Conservation (phyloP, 2,113 vertebrate genomes). For the Semnopithecus entellus region DNA sequence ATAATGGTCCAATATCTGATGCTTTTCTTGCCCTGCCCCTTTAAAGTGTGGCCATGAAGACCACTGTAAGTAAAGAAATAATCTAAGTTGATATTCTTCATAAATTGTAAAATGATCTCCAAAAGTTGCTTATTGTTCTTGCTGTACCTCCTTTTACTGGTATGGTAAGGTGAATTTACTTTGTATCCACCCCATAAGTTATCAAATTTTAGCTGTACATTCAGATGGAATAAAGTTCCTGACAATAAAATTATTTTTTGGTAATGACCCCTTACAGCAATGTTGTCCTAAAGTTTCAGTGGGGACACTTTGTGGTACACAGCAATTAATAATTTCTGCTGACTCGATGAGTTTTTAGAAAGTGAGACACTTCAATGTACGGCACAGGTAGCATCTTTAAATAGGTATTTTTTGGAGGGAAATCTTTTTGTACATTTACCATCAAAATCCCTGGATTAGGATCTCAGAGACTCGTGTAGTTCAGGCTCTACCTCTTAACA, state of each 20-base stretch:
- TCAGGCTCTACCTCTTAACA: neutral
- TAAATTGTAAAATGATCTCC: neutral
- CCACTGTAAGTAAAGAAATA: neutral
- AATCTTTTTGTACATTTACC: neutral
- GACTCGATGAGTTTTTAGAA: neutral
- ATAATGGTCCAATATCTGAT: neutral
- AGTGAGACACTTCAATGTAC: neutral
- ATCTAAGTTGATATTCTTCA: neutral
- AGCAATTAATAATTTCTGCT: neutral
- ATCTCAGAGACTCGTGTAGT: rapidly evolving
- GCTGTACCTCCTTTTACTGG: neutral
- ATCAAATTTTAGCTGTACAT: neutral
- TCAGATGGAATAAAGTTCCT: neutral
- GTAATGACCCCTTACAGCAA: too few species aligned
- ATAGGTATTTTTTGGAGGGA: neutral
- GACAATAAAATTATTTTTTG: neutral
- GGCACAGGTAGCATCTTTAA: neutral
- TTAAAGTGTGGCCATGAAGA: neutral
- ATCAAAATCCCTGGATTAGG: neutral
- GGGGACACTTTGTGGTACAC: neutral
- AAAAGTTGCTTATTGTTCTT: neutral
- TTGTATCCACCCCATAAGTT: neutral
- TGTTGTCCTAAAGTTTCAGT: neutral
- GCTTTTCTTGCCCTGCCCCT: neutral
- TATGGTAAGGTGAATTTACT: neutral